Base-by-base conservation (phyloP, 2,113 vertebrate species). In the Stegastes partitus region DNA sequence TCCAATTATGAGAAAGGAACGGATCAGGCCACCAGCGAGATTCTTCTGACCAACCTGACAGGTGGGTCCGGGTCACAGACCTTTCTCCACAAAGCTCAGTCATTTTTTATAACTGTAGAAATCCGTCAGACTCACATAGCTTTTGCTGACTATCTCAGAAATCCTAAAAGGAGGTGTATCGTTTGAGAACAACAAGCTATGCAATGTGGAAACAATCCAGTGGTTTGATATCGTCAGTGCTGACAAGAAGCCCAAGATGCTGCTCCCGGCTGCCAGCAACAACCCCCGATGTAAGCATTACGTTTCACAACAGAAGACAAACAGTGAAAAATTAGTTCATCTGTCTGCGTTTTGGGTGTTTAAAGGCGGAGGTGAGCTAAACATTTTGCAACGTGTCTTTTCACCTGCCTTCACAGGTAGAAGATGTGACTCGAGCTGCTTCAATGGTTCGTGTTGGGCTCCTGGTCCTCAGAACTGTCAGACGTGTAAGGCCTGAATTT, bases 361-460 rank as follows among this genome's bases (percentile, higher is more conserved):
- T 42, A 50, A 71, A 54, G 2, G 5, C 11, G 49, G 39, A 42
- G 14, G 19, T 47, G 5, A 53, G 18, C 1, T 42, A 56, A 42
- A 39, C 26, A 6, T 68, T 73, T 51, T 18, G 11, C 23, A 1
- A 12, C 55, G 1, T 50, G 73, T 56, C n/a, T 64, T 59, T 34
- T 68, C 21, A 1, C 69, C 15, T 51, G 12, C 14, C 56, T 67
- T 68, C 45, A 86, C 87, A 99, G 98, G 97, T 94, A 89, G 90
- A 16, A 95, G 91, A 77, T 99, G 98, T 71, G 90, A 98, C 83
- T 79, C 92, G 0, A 89, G 92, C 77, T 98, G 97, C 82, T 93
- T 95, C 49, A 96, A 97, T 82, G 94, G 94, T 44, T 95, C 96
- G 1, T 99, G 98, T 77, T 99, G 98, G 98, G 96, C 93, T 5